Base-by-base conservation (phyloP, 2,888 invertebrate genomes). In the Trichogramma evanescens region DNA sequence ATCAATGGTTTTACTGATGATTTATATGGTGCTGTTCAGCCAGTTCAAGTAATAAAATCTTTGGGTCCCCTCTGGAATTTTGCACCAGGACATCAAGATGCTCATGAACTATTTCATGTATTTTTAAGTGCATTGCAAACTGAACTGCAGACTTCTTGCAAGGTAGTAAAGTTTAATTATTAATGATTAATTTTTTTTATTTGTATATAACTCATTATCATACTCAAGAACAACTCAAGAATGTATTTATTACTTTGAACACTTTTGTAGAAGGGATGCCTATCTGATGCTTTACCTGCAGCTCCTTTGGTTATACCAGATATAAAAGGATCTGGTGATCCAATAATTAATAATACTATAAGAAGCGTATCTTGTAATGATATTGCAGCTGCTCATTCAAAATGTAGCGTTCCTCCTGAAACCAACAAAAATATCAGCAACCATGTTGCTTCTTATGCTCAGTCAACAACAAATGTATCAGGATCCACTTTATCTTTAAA, bases 21-120 rank as follows among this genome's bases (percentile, higher is more conserved):
- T 62, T 53, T 75, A 2, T 75, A 73, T 59, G 72, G 74, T 5
- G 73, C 73, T 60, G 71, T 77, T 6, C 71, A 72, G 10, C 76
- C 77, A 6, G 64, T 74, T 38, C 75, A 76, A 62, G 68, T 75
- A 39, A 77, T 77, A 62, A 72, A 88, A 63, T 88, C 91, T 0
- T 80, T 95, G 5, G 81, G 88, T 38, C 81, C 85, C 2, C 82
- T 90, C 0, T 95, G 95, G 94, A 88, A 89, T 52, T 91, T 95
- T 67, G 89, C 93, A 0, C 84, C 88, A 38, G 93, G 93, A 66
- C 93, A 96, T 80, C 90, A 95, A 78, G 97, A 97, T 79, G 92
- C 95, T 1, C 95, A 95, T 75, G 96, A 97, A 79, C 78, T 97
- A 56, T 86, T 96, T 69, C 93, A 94, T 77, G 89, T 94, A 6